Base-by-base conservation (phyloP, 2,888 invertebrate genomes). In the Tinea semifulvella region DNA sequence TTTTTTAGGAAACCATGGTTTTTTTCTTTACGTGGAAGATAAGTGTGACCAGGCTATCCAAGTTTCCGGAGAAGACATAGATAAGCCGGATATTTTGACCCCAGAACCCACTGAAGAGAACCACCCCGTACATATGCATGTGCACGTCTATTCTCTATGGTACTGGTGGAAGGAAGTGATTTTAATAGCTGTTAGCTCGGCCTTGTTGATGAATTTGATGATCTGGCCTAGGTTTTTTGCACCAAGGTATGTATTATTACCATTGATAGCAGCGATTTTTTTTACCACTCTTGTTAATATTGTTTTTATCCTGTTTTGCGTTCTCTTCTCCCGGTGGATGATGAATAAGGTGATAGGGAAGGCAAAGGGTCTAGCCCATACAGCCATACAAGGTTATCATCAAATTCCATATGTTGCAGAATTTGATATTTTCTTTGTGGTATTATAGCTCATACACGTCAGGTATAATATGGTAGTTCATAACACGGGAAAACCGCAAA, bases 81-180 rank as follows among this genome's bases (percentile, higher is more conserved):
- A 62, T n/a, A 55, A 52, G 1, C 57, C 61, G 0, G 59, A 65
- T 1, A 52, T 51, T 38, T 52, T 53, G 0, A 65, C 68, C 1
- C 62, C 59, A 53, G 56, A 52, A 20, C 46, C 54, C n/a, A 26
- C 49, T 17, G 68, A 68, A 38, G 76, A 80, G 20, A 70, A 79
- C 17, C 84, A 85, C 47, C 85, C 85, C 52, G 85, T 85, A 7
- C 85, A 88, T 13, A 85, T 88, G 0, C 86, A 88, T 62, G 84
- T 89, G 2, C 87, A 90, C 49, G 88, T 90, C 31, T 84, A 86
- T 8, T 89, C 91, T 0, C 67, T 93, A 0, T 92, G 91, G 89
- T 87, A 87, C 65, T 92, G 90, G 88, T 93, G 76, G 76, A 92
- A 89, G 68, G 92, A 94, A 67, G 89, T 94, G 4, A 63, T 89